Evolutionary conservation across 2,797 vertebrate genomes (phyloP), one percentile per base, ranked within the genome.

Genomic region (Oreortyx pictus): DNA sequence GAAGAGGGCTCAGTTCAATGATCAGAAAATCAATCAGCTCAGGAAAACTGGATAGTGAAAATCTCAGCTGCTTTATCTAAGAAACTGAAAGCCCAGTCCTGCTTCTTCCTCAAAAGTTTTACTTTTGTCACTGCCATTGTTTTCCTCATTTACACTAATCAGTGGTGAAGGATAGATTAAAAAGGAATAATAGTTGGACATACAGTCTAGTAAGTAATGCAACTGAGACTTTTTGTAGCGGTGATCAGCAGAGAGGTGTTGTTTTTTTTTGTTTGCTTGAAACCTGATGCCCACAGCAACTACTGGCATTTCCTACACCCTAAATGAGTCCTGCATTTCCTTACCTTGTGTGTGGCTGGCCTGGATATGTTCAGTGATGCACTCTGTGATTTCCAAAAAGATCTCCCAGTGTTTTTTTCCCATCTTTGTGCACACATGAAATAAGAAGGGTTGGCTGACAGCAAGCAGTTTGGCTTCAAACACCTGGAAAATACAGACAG

Each of bases 311-410:
- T 27, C 41, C 67, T 72, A 4, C 18, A 14, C 23, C 49, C 27
- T 43, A 33, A 43, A 35, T 23, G 27, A 33, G 23, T 29, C 44
- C 70, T 35, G 33, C 4, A 1, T 59, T 74, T 41, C 61, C 61
- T 41, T 68, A 86, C 77, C 76, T 75, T 56, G 37, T 37, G 87
- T 82, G 39, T 66, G 71, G 65, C 52, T 77, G n/a, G 61, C 50
- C 50, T 84, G 93, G 37, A 78, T 92, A 47, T 78, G 72, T 39
- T 94, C 90, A 23, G 76, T 92, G 39, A 70, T 22, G 14, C 33
- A 35, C 60, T 92, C 90, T 23, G 79, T 44, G 35, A 92, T 68
- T 41, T 87, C 90, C 52, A 94, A 39, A 17, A 87, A 57, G 18
- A 78, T 70, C 47, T 62, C 64, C 78, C 67, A 78, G 71, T 82